A percentile compares a stretch with the other conserved stretches of the same genome.
phyloP scores from a whole-genome alignment of 2,888 invertebrate species.

The Brassicogethes aeneus region DNA sequence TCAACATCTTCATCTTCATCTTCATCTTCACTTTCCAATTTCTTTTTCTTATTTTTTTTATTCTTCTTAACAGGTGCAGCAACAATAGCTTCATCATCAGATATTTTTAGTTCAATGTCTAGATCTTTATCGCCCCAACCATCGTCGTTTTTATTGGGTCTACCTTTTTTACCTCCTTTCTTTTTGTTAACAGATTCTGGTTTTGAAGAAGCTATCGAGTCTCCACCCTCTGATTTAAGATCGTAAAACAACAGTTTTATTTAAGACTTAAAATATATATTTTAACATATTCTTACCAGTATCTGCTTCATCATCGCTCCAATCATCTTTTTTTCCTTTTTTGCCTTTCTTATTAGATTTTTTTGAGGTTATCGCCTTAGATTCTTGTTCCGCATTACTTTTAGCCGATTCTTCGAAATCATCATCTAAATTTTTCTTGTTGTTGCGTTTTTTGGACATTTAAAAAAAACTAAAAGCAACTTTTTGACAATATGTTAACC shows the following conservation, averaged over 20 bases:
- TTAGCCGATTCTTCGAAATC: constrained; percentile 39
- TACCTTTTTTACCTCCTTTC: constrained; percentile 20
- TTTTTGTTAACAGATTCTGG: constrained; percentile 11
- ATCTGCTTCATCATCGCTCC: constrained; percentile 32
- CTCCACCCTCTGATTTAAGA: neutral
- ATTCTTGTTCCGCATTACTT: constrained; percentile 31
- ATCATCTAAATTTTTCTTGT: constrained; percentile 50
- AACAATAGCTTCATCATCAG: constrained; percentile 7
- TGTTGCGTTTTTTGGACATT: constrained; percentile 54
- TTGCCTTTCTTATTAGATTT: constrained; percentile 42
- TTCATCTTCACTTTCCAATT: constrained; percentile 13
- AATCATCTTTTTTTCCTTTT: constrained; percentile 32
- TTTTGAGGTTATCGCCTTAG: constrained; percentile 43
- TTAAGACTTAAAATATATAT: too few relatives aligned
- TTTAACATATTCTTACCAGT: too few relatives aligned
- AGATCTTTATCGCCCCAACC: constrained; percentile 31
- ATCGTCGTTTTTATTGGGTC: constrained; percentile 16
- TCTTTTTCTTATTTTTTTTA: constrained; percentile 15
- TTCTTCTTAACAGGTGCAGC: constrained; percentile 13
- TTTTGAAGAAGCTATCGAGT: constrained; percentile 4
- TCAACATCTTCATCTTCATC: constrained; percentile 6
- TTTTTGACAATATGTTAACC: constrained; percentile 5
- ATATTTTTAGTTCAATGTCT: constrained; percentile 30
- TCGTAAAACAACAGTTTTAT: neutral
- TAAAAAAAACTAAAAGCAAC: constrained; percentile 8